phyloP scores from a whole-genome alignment of 2,797 vertebrate species.

The Cyprinodon diabolis region DNA sequence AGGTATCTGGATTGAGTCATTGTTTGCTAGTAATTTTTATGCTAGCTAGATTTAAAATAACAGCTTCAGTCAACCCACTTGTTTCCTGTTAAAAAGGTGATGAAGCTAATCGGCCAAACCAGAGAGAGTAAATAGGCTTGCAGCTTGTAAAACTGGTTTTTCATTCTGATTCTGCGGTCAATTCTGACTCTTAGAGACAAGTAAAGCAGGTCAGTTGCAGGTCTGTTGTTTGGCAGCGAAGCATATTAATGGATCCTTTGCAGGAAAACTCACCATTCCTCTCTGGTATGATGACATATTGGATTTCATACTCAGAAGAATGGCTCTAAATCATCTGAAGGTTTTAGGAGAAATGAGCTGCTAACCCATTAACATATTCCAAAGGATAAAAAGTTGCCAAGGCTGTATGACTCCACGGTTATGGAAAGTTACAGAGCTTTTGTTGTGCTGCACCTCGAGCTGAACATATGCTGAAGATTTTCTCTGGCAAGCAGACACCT shows the following conservation, averaged over 20 bases:
- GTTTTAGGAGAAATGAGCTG: background rate
- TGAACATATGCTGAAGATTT: conserved; percentile 7
- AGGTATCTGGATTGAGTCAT: no score
- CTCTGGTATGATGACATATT: background rate
- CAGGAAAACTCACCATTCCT: background rate
- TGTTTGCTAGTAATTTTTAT: background rate
- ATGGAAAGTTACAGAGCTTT: conserved; percentile 5
- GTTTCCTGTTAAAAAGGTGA: background rate
- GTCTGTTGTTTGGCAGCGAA: background rate
- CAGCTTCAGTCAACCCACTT: background rate
- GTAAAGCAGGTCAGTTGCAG: background rate
- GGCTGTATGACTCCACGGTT: background rate
- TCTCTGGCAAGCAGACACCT: conserved; percentile 9
- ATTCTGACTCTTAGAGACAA: background rate
- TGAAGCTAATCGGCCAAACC: background rate
- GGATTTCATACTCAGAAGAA: background rate
- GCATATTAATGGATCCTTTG: background rate
- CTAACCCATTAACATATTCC: background rate
- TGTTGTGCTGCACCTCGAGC: background rate
- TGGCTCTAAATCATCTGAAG: background rate
- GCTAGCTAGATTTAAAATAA: background rate
- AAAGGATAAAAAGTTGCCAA: background rate
- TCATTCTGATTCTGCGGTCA: background rate
- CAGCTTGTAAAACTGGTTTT: conserved; percentile 1
- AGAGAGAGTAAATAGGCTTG: background rate